Percentiles rank a stretch among this genome's conserved stretches.
These are phyloP conservation scores for Cebus imitator DNA, from an alignment of 2,113 vertebrate species.

Conservation along the genomic window DNA sequence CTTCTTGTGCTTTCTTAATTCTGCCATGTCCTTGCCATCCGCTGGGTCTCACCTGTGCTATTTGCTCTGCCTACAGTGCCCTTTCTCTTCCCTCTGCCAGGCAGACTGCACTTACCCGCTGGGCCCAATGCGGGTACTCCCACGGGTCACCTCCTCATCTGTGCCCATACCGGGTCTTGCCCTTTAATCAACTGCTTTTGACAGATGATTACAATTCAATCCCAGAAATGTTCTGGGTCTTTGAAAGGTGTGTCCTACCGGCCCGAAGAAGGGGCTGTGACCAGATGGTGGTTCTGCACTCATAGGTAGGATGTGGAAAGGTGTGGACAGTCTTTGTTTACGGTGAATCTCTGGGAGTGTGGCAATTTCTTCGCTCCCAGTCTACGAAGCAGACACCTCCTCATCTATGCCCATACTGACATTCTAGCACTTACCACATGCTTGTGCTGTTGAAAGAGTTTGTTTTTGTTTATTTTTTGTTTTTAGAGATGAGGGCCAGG, in stretches of 20 bases:
- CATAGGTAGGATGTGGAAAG: not conserved
- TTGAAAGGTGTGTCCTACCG: not conserved
- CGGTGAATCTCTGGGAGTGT: not conserved
- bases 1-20: not conserved
- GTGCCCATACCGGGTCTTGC: not conserved
- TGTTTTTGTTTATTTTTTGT: not conserved
- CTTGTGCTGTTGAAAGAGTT: not conserved
- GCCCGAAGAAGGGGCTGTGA: not conserved
- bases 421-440: not conserved
- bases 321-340: no score
- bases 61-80: not conserved
- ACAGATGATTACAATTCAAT: not conserved
- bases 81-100: not conserved
- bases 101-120: not conserved
- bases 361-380: not conserved
- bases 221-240: not conserved
- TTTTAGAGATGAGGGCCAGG: not conserved
- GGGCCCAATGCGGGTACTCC: no score
- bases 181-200: constrained; percentile 24
- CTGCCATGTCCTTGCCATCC: accelerated
- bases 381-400: no score
- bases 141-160: not conserved
- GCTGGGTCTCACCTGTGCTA: accelerated
- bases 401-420: not conserved
- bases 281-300: not conserved